Conservation (phyloP, 2,113 vertebrate species). For the Thalassoma bifasciatum region DNA sequence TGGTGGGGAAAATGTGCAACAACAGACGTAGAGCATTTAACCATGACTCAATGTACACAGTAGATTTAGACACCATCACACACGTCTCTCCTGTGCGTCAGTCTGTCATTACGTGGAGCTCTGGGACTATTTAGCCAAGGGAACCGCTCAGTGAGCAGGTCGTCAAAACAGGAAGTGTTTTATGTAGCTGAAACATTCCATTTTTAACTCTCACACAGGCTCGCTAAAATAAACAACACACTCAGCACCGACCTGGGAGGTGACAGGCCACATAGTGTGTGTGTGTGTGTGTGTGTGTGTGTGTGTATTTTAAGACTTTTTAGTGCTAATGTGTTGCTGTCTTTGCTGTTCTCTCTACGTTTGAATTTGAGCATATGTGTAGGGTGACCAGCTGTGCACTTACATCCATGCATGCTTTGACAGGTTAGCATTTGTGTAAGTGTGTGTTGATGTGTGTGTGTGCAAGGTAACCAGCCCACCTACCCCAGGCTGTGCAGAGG, state of each 20-base stretch:
- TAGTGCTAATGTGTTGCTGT: constrained; percentile 22
- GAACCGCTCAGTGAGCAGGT: constrained; percentile 59
- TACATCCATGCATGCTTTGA: constrained; percentile 1
- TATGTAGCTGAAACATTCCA: constrained; percentile 81
- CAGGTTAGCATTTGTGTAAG: constrained; percentile 22
- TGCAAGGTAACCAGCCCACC: constrained; percentile 28
- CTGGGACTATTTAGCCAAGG: constrained; percentile 62
- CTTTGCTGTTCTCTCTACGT: constrained; percentile 15
- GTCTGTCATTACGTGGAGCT: constrained; percentile 52
- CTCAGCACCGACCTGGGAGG: constrained; percentile 45
- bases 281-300: background rate
- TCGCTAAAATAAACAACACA: constrained; percentile 73
- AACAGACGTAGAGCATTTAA: constrained; percentile 1
- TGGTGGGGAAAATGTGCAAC: constrained; percentile 8
- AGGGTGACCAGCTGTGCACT: background rate
- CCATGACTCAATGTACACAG: constrained; percentile 1
- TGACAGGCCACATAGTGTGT: constrained; percentile 12
- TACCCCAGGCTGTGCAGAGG: constrained; percentile 33
- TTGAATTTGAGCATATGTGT: constrained; percentile 14
- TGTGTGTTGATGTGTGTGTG: constrained; percentile 29
- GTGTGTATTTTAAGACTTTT: constrained; percentile 33
- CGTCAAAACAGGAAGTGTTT: constrained; percentile 82
- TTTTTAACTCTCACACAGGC: constrained; percentile 79
- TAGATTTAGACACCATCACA: constrained; percentile 39
- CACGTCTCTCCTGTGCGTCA: constrained; percentile 30